Conservation (phyloP, 2,113 vertebrate genomes). For the Pagrus major region DNA sequence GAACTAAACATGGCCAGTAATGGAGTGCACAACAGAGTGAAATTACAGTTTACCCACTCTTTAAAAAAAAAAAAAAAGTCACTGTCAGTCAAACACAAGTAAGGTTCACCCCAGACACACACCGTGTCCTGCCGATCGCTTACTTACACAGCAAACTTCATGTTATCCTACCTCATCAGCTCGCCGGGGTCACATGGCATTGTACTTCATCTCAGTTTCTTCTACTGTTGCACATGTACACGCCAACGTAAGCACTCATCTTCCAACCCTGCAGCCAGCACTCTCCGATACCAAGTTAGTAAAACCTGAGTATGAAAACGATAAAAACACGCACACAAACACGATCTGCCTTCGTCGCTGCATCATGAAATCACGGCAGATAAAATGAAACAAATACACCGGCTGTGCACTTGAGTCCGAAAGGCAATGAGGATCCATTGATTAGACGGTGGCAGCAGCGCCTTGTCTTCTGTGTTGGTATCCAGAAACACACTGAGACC, state of each 20-base stretch:
- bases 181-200: slow-evolving; percentile 17
- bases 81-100: neutral
- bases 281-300: slow-evolving; percentile 31
- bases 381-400: slow-evolving; percentile 37
- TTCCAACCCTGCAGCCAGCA: slow-evolving; percentile 20
- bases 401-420: slow-evolving; percentile 32
- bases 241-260: slow-evolving; percentile 14
- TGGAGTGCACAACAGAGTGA: slow-evolving; percentile 29
- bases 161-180: neutral
- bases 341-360: slow-evolving; percentile 22
- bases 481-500: neutral
- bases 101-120: slow-evolving; percentile 3
- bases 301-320: slow-evolving; percentile 75
- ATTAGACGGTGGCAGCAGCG: slow-evolving; percentile 10
- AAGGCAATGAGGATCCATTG: slow-evolving; percentile 10
- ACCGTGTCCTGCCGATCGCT: neutral
- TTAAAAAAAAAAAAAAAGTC: slow-evolving; percentile 13
- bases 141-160: slow-evolving; percentile 20
- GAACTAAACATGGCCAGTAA: slow-evolving; percentile 20
- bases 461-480: neutral
- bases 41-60: slow-evolving; percentile 14
- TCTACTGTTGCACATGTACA: slow-evolving; percentile 17
- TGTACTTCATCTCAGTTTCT: slow-evolving; percentile 31
- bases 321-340: slow-evolving; percentile 14
- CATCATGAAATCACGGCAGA: slow-evolving; percentile 44